These are phyloP conservation scores for Xylocopa sonorina DNA, from an alignment of 1,140 invertebrate species.

Conservation along the genomic window DNA sequence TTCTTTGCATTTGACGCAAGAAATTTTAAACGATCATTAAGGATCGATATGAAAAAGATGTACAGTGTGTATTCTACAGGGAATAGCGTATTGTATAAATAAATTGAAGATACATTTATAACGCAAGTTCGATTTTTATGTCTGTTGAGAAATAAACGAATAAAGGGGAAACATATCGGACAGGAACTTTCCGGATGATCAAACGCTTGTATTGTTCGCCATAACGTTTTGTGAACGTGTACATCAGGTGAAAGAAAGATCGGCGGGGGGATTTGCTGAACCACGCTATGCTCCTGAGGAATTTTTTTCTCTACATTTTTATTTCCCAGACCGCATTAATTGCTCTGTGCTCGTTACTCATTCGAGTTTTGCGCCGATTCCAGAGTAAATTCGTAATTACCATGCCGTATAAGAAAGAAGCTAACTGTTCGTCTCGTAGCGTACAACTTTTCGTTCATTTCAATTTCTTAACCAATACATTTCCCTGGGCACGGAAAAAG, in stretches of 20 bases:
- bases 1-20: no score
- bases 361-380: slow-evolving; percentile 15
- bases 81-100: no score
- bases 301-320: slow-evolving; percentile 10
- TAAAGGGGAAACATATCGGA: no score
- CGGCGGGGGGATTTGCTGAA: not conserved
- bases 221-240: not conserved
- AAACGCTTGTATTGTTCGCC: not conserved
- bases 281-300: not conserved
- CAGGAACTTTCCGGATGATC: not conserved
- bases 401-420: not conserved
- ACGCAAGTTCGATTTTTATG: no score
- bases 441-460: not conserved
- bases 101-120: no score
- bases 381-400: slow-evolving; percentile 3
- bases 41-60: no score
- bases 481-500: not conserved
- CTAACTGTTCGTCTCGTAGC: not conserved
- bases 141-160: no score
- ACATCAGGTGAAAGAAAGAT: not conserved
- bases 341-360: slow-evolving; percentile 37
- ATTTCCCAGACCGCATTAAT: slow-evolving; percentile 25
- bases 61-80: no score
- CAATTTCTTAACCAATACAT: not conserved
- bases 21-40: no score